A percentile compares a stretch with the other conserved stretches of the same genome.
phyloP scores from a whole-genome alignment of 2,797 vertebrate species.

The Ambastaia sidthimunki region DNA sequence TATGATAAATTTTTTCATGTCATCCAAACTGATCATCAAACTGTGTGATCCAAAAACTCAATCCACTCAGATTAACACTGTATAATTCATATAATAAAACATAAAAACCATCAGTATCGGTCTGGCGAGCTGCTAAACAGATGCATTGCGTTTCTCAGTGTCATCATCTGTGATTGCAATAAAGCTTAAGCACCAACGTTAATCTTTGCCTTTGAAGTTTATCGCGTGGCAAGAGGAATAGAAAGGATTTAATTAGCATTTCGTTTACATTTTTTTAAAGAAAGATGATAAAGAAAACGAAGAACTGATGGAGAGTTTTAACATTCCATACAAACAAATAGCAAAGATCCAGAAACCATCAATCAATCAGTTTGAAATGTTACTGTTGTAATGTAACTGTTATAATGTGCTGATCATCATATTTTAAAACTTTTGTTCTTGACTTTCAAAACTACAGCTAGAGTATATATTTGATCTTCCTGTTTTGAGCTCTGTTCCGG shows the following conservation, averaged over 20 bases:
- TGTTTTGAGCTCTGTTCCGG: slow-evolving; percentile 26
- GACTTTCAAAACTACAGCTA: slow-evolving; percentile 18
- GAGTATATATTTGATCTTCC: slow-evolving; percentile 16
- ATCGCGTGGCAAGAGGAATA: slow-evolving; percentile 3
- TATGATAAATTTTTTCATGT: not conserved
- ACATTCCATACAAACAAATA: not conserved
- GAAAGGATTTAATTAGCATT: slow-evolving; percentile 25
- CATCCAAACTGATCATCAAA: not conserved
- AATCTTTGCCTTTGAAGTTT: slow-evolving; percentile 41
- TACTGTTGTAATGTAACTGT: too few species aligned
- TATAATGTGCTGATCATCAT: not conserved
- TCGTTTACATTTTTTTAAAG: slow-evolving; percentile 20
- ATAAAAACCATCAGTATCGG: not conserved
- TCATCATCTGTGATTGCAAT: slow-evolving; percentile 34
- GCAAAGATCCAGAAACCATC: not conserved
- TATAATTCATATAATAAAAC: not conserved
- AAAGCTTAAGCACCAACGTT: slow-evolving; percentile 18
- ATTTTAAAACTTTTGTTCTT: slow-evolving; percentile 20
- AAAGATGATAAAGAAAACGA: too few species aligned
- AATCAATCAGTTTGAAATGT: slow-evolving; percentile 4
- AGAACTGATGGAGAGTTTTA: not conserved
- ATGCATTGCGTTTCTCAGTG: not conserved
- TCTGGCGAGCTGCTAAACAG: slow-evolving; percentile 18
- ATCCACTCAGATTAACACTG: not conserved
- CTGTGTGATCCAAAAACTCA: not conserved